Base-by-base conservation (phyloP, 2,888 invertebrate species). In the Luperina testacea region DNA sequence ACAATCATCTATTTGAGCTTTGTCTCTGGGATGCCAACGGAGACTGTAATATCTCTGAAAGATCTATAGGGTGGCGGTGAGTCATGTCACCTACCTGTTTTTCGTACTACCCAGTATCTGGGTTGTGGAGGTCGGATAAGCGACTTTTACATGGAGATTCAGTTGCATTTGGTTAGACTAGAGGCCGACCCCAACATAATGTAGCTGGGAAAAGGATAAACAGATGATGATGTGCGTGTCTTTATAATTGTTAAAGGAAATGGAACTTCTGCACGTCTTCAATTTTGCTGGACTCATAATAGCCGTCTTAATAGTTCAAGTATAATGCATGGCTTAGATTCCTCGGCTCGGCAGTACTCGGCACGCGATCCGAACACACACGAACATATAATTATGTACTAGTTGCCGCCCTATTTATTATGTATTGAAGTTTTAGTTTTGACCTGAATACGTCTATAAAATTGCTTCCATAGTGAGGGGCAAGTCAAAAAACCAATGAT, bases 321-420 rank as follows among this genome's bases (percentile, higher is more conserved):
- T 86, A 83, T 86, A 86, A 86, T 82, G 57, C 87, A 83, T 86
- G 80, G 84, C 65, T 76, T 77, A 63, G 74, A 87, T 87, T 87
- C 78, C 76, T 13, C 75, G 42, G 48, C 53, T 45, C 17, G 15
- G 64, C 64, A 24, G 24, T 42, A 64, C 24, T 64, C 64, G 64
- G 76, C 87, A 86, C 87, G 87, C 87, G 77, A 87, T 82, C 61
- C 38, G 27, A 65, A 75, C 72, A 64, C 74, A 87, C 85, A 87
- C 85, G 87, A 77, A 85, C 78, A 69, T 15, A 64, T 70, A n/a
- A 84, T 81, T 81, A 87, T 78, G 53, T 69, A 79, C 83, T 74
- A 51, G 17, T 69, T 70, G 45, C 51, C 78, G 84, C 65, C 86
- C 78, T 78, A 87, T 87, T 81, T 86, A 75, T n/a, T 32, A n/a